Evolutionary conservation across 1,140 invertebrate species (phyloP).

Genomic region (Drosophila parvula): DNA sequence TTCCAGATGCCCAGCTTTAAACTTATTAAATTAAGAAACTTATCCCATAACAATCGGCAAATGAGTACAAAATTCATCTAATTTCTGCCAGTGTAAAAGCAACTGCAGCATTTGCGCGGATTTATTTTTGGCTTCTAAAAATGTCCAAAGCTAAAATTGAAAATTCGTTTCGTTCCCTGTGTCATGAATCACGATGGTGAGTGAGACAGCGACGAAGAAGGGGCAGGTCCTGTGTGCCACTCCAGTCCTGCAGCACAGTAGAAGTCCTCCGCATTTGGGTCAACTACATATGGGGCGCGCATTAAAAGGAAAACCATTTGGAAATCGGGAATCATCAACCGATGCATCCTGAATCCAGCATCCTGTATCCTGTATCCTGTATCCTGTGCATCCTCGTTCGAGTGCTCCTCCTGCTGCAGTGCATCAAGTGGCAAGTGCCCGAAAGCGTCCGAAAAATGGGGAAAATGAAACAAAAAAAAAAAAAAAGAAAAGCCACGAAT

Average conservation of each 20-base stretch:
- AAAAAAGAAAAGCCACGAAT: conserved; percentile 7
- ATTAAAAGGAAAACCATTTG: conserved; percentile 68
- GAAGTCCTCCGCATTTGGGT: conserved; percentile 57
- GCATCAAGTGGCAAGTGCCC: conserved; percentile 54
- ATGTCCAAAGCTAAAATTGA: conserved; percentile 39
- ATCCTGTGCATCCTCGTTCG: conserved; percentile 26
- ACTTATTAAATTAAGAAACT: too few species aligned
- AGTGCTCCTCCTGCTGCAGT: conserved; percentile 41
- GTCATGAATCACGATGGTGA: conserved; percentile 8
- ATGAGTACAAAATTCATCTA: too few species aligned
- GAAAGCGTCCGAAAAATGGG: conserved; percentile 34
- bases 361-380: background rate
- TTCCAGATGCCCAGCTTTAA: too few species aligned
- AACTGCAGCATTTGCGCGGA: background rate
- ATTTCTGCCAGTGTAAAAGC: conserved; percentile 1
- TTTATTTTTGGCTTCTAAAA: conserved; percentile 25
- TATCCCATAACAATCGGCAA: too few species aligned
- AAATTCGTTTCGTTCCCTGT: conserved; percentile 28
- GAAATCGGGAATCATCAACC: conserved; percentile 48
- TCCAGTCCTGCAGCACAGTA: background rate
- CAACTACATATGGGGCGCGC: conserved; percentile 54
- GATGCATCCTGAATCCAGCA: conserved; percentile 18
- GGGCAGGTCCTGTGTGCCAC: conserved; percentile 3
- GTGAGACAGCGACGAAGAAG: conserved; percentile 6
- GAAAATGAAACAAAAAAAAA: conserved; percentile 4